Evolutionary conservation across 2,888 invertebrate species (phyloP), one percentile per base, ranked within the genome.

Genomic region (Cerastis rubricosa): DNA sequence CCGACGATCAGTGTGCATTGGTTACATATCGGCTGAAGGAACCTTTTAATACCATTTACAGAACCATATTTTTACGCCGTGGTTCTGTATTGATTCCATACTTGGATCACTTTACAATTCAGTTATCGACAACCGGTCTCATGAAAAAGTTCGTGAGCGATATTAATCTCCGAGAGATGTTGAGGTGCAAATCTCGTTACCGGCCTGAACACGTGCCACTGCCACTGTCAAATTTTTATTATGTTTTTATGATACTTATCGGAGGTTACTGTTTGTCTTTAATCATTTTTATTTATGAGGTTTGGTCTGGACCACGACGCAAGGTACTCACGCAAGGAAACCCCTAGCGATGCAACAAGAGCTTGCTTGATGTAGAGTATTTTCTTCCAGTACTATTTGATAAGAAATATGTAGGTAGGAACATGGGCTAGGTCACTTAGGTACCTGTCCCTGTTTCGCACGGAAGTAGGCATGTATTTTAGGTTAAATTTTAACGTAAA

Each of bases 11-110:
- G 22, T 90, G 91, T 43, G 66, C 81, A 45, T 29, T 74, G 65
- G 35, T 73, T 35, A 47, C 90, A 45, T 89, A 90, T 49, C 70
- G 45, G 49, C 49, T 92, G 47, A 81, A 72, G 17, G 85, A 88
- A 35, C 80, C 90, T 0, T 71, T 87, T n/a, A 29, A 19, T 9
- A 75, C 65, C 9, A 25, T 88, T n/a, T 80, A 84, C 71, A 86
- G 89, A 70, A 88, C 89, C 0, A 67, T 91, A 61, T 89, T 86
- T 71, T 90, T 92, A 51, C 88, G 91, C 4, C 88, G 90, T 35
- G 93, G 92, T 7, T 92, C 93, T 1, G 74, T 87, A 76, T 79
- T 91, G 29, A 47, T 74, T 5, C 47, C 40, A 14, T 67, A 73
- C 29, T 85, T 86, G 6, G 64, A 89, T 75, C 61, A 78, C 0